Base-by-base conservation (phyloP, 2,113 vertebrate genomes). In the Phoenicopterus ruber region DNA sequence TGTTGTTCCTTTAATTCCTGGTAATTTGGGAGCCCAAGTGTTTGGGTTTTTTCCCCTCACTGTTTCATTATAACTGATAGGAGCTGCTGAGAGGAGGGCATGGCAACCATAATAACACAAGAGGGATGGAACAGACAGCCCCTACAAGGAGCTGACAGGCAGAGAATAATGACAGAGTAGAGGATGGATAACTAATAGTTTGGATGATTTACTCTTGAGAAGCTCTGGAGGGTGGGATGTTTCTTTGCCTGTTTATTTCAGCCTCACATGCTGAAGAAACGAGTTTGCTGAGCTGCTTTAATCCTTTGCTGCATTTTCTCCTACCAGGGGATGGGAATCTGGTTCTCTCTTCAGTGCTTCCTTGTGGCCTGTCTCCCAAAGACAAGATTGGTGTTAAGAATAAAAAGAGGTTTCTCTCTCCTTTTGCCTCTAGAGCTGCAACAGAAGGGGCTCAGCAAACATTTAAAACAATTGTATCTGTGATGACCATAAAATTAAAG, bases 171-270 rank as follows among this genome's bases (percentile, higher is more conserved):
- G 88, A 96, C 31, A 96, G 90, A 83, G 88, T 38, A 76, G n/a
- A 36, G 47, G 66, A 88, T 25, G 69, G 86, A 62, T 97, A 93
- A 95, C 76, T 72, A 96, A 92, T 50, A 71, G 78, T 96, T 90
- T 93, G 77, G 31, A 91, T 97, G 52, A 90, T 96, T 97, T 97
- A 92, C 93, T 92, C 46, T 89, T 81, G 91, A 96, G 92, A 93
- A 92, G 79, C 86, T 97, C 87, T 95, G 82, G 67, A 90, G 20
- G 12, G 62, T 90, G 72, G 54, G 82, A 79, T 82, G 71, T 36
- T 95, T 83, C 69, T 54, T 42, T 90, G 77, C 50, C 82, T 76
- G 74, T 94, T 96, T 93, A 71, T 91, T 96, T 72, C n/a, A 88
- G 54, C 59, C 21, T 95, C 70, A 36, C 38, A 36, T 46, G 29